phyloP scores from a whole-genome alignment of 2,113 vertebrate species.

The Nerophis lumbriciformis region DNA sequence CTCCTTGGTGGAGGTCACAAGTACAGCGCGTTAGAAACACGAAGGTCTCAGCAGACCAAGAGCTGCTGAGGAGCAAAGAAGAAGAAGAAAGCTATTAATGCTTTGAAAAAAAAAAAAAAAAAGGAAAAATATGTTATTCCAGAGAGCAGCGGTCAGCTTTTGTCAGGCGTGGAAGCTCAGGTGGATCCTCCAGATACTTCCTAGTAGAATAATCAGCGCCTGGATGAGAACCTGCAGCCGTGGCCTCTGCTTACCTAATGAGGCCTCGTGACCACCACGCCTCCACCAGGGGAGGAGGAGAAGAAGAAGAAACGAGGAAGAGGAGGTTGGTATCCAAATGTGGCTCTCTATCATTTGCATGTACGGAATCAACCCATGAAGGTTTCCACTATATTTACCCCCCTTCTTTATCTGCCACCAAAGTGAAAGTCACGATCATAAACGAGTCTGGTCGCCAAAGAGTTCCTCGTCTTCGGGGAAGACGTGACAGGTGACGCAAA shows the following conservation, averaged over 20 bases:
- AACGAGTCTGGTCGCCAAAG: slow-evolving; percentile 58
- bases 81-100: neutral
- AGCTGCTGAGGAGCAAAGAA: slow-evolving; percentile 16
- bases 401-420: slow-evolving; percentile 36
- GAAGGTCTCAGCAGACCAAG: slow-evolving; percentile 20
- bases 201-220: slow-evolving; percentile 62
- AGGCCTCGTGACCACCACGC: slow-evolving; percentile 63
- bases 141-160: slow-evolving; percentile 27
- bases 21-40: neutral
- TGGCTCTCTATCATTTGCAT: slow-evolving; percentile 60
- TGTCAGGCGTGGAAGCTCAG: slow-evolving; percentile 36
- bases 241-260: slow-evolving; percentile 73
- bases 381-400: slow-evolving; percentile 38
- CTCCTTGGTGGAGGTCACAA: no score
- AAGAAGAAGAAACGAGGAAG: slow-evolving; percentile 29
- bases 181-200: slow-evolving; percentile 45
- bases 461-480: slow-evolving; percentile 47
- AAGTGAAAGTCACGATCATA: slow-evolving; percentile 37
- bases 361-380: slow-evolving; percentile 47
- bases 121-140: neutral
- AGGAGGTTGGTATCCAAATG: slow-evolving; percentile 38
- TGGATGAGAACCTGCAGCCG: slow-evolving; percentile 53
- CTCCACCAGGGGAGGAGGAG: slow-evolving; percentile 49
- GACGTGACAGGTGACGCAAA: slow-evolving; percentile 35
- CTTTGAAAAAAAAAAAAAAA: slow-evolving; percentile 2